Base-by-base conservation (phyloP, 1,140 invertebrate genomes). In the Diploscapter pachys region DNA sequence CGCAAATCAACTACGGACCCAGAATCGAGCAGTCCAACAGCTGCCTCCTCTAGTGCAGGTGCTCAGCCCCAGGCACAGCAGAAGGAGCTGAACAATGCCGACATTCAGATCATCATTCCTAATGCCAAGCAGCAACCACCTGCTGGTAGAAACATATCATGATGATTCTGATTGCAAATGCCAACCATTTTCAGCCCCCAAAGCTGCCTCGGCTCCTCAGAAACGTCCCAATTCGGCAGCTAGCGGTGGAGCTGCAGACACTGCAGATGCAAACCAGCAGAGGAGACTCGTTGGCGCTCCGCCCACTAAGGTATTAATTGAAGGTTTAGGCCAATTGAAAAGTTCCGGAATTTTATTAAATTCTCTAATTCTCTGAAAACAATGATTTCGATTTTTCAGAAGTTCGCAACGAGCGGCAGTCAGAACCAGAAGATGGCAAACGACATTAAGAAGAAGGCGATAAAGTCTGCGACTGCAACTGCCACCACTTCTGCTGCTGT, bases 81-180 rank as follows among this genome's bases (percentile, higher is more conserved):
- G 31, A 31, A 31, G 31, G 31, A 31, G 31, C 31, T 31, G 31
- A 31, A 31, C 31, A 31, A 31, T 9, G 66, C 53, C 53, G 52
- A 68, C 52, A 53, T 9, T 52, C 66, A 68, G 66, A 68, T 6
- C 48, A 53, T 55, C 31, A 59, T 11, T 31, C 9, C 31, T 11
- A 59, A 11, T 11, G 57, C 9, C 57, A 59, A 59, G 31, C 31
- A 59, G 31, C 9, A 59, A 59, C 9, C 57, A 31, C 31, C 9
- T 59, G 57, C 57, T 11, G 9, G 57, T 59, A 31, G 57, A 50
- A 55, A 68, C 52, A 13, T 52, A 2, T 54, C 52, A 74, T 13
- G 77, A 59, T 31, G 67, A 75, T 56, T 68, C 71, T 63, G 51
- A 71, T 74, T 11, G 54, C 63, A 64, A 57, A 61, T 62, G 63